Base-by-base conservation (phyloP, 2,113 vertebrate genomes). In the Lepus timidus region DNA sequence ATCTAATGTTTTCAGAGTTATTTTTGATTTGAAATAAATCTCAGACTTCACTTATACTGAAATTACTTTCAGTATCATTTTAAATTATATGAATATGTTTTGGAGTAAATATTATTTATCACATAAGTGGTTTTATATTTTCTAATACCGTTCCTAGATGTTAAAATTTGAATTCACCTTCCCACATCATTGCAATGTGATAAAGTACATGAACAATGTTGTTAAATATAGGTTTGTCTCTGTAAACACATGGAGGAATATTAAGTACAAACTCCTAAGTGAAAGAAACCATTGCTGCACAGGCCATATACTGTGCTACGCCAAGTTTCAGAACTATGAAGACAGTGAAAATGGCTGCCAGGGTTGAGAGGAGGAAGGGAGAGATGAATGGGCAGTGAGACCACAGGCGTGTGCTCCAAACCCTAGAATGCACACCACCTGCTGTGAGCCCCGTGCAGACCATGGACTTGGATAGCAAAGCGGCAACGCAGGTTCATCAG, bases 1-100 rank as follows among this genome's bases (percentile, higher is more conserved):
- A 25, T 52, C 7, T 3, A 73, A 49, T n/a, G 27, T 94, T 68
- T 84, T 7, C 6, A 51, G 31, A 91, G 23, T 83, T 64, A 75
- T 68, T 96, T 61, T 33, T 76, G 1, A 75, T 89, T 89, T 95
- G 17, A 44, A 86, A 96, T 55, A 62, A 87, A 88, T 29, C 22
- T 89, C 49, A 29, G 49, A 84, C 91, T 70, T 88, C 16, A 85
- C 67, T 65, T 74, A 70, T 29, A 44, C 31, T 65, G 27, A 88
- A 90, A 94, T 76, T 85, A 17, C n/a, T 71, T 44, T 71, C 49
- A 52, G 90, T 70, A 36, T 83, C 80, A 55, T 88, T 93, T 93
- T 33, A 90, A 81, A 70, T 78, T 79, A 76, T 61, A 10, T 80
- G 49, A 82, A 82, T 67, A 44, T 92, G 20, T 64, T 78, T 95